Percentiles rank a stretch among this genome's conserved stretches.
These are phyloP conservation scores for Conus betulinus DNA, from an alignment of 1,140 invertebrate species.

Conservation along the genomic window DNA sequence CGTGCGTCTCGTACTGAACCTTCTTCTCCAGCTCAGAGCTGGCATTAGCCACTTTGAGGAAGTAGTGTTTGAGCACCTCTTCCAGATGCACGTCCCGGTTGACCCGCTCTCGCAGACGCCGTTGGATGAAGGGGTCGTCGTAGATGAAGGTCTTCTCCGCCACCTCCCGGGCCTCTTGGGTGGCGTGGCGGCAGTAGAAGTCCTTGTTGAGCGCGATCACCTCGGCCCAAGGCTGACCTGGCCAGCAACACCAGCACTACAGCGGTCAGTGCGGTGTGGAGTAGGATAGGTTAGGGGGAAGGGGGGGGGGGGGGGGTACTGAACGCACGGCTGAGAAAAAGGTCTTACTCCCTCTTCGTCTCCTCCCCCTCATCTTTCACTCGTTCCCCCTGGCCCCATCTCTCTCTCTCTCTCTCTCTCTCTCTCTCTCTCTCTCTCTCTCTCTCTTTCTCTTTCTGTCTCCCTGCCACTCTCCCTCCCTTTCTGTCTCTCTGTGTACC, in stretches of 20 bases:
- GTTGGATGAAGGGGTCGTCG: neutral
- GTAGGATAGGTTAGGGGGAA: no score
- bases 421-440: neutral
- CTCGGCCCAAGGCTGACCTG: slow-evolving; percentile 3
- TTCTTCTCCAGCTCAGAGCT: neutral
- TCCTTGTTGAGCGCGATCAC: slow-evolving; percentile 19
- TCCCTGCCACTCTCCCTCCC: no score
- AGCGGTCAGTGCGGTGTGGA: no score
- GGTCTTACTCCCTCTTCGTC: no score
- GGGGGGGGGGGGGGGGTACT: no score
- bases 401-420: neutral
- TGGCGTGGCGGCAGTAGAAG: slow-evolving; percentile 20
- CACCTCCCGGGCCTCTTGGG: neutral
- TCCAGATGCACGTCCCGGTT: slow-evolving; percentile 22
- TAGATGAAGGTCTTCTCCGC: slow-evolving; percentile 17
- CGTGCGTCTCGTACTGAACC: neutral
- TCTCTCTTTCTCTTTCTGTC: neutral
- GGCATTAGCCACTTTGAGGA: neutral
- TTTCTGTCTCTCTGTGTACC: neutral
- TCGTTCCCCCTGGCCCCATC: no score
- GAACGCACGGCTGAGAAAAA: no score
- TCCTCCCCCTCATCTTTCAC: no score
- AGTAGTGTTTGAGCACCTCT: slow-evolving; percentile 16
- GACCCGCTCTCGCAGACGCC: neutral
- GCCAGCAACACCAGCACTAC: no score